Base-by-base conservation (phyloP, 2,888 invertebrate genomes). In the Rapana venosa region DNA sequence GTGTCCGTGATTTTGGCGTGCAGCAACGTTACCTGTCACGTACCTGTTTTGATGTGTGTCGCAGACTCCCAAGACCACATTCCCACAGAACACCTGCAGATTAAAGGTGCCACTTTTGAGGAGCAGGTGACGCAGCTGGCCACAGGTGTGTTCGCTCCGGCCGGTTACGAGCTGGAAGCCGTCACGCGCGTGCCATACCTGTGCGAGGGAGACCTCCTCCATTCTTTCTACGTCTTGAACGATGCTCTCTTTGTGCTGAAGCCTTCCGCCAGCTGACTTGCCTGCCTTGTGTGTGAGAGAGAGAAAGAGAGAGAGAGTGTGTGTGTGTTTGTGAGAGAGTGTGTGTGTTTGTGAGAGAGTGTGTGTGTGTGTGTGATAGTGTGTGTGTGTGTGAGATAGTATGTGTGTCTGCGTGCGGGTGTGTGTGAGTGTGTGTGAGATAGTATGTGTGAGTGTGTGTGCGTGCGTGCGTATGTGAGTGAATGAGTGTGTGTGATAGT, bases 111-210 rank as follows among this genome's bases (percentile, higher is more conserved):
- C 8, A 96, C 95, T 0, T 96, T 96, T 92, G 97, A 97, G 92
- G 96, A 98, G 90, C 99, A 99, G 96, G 97, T 98, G 13, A 96
- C 97, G 15, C 97, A 98, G 92, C 97, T 99, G 93, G 96, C 97
- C 47, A 95, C 96, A 74, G 93, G 96, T 86, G 97, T 98, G 13
- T 96, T 97, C 47, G 97, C 97, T 91, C 97, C 97, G 0, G 96
- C 97, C 87, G 98, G 98, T 6, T 98, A 98, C 96, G 97, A 97
- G 90, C 97, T 99, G 79, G 97, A 97, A 86, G 97, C 97, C 11
- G 99, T 99, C 98, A 97, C 98, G 22, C 97, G 98, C 94, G 97
- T 99, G 81, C 99, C 99, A 0, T 99, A 99, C 96, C 97, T 99
- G 77, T 99, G 99, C 96, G 99, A 99, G 96, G 99, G 99, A 0